Evolutionary conservation across 2,797 vertebrate genomes (phyloP).

Genomic region (Heterohyrax brucei): DNA sequence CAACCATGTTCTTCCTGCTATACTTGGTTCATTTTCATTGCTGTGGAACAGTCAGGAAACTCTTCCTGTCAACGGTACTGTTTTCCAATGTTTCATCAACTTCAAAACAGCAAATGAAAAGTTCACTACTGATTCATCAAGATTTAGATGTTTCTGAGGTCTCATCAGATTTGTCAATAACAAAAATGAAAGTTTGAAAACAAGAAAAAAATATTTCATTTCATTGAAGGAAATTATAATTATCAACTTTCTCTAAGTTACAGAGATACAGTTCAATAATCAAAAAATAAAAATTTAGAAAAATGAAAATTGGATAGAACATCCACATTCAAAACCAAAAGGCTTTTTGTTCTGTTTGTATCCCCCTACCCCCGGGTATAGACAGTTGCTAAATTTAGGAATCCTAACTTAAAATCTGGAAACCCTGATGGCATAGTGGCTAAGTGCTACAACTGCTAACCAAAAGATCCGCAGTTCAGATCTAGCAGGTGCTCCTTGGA

Average conservation of each 20-base stretch:
- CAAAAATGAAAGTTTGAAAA: slow-evolving; percentile 25
- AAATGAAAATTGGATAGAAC: background rate
- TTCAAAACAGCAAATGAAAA: background rate
- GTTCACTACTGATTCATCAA: background rate
- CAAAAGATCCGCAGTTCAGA: too few relatives aligned
- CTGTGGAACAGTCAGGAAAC: background rate
- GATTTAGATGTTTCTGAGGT: slow-evolving; percentile 4
- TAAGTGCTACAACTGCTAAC: too few relatives aligned
- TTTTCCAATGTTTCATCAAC: background rate
- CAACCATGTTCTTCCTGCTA: background rate
- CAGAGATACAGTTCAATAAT: background rate
- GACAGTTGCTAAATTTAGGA: slow-evolving; percentile 10
- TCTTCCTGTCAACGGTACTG: background rate
- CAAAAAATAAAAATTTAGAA: background rate
- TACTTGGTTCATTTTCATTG: background rate
- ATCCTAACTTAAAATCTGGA: background rate
- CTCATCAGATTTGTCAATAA: slow-evolving; percentile 24
- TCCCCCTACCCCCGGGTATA: background rate
- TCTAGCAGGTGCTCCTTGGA: too few relatives aligned
- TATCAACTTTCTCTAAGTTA: slow-evolving; percentile 8
- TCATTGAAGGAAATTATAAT: slow-evolving; percentile 20
- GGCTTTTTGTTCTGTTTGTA: background rate
- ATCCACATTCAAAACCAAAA: background rate
- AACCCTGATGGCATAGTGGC: too few relatives aligned
- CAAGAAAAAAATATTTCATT: background rate